Percentiles rank a stretch among this genome's conserved stretches.
Conservation (phyloP, 2,113 vertebrate species). For the Zosterops lateralis region DNA sequence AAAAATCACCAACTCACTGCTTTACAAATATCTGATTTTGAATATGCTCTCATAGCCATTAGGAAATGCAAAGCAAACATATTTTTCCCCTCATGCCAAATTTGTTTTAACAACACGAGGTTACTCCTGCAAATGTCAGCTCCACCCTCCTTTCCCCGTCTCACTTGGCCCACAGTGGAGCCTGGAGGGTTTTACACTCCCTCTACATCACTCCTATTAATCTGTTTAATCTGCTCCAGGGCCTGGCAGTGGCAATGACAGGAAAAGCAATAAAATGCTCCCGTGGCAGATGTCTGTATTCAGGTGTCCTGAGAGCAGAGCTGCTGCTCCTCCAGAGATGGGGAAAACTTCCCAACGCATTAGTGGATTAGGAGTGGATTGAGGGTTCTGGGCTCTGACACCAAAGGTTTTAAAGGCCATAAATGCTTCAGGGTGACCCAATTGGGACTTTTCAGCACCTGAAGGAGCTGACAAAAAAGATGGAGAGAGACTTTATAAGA, state of each 20-base stretch:
- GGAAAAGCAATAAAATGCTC: constrained; percentile 78
- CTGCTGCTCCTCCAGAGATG: background rate
- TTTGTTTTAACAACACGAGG: background rate
- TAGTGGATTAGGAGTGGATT: accelerated
- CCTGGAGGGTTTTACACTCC: constrained; percentile 79
- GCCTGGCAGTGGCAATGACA: constrained; percentile 74
- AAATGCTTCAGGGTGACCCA: background rate
- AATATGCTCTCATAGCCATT: background rate
- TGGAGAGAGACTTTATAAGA: background rate
- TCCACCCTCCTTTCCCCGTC: background rate
- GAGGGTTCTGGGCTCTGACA: background rate
- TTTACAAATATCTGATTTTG: constrained; percentile 12
- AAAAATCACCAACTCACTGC: background rate
- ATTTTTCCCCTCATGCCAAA: constrained; percentile 10
- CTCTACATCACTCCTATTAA: constrained; percentile 83
- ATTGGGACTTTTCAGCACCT: background rate
- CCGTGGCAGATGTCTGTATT: constrained; percentile 39
- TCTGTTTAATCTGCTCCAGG: constrained; percentile 88
- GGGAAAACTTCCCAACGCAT: accelerated
- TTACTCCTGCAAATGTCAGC: constrained; percentile 18
- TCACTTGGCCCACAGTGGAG: constrained; percentile 47
- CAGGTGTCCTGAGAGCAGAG: background rate
- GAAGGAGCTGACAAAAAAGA: background rate
- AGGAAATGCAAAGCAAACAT: background rate
- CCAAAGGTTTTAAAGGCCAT: background rate